Percentiles rank a stretch among this genome's conserved stretches.
Conservation (phyloP, 2,797 vertebrate genomes). For the Macroramphosus scolopax region DNA sequence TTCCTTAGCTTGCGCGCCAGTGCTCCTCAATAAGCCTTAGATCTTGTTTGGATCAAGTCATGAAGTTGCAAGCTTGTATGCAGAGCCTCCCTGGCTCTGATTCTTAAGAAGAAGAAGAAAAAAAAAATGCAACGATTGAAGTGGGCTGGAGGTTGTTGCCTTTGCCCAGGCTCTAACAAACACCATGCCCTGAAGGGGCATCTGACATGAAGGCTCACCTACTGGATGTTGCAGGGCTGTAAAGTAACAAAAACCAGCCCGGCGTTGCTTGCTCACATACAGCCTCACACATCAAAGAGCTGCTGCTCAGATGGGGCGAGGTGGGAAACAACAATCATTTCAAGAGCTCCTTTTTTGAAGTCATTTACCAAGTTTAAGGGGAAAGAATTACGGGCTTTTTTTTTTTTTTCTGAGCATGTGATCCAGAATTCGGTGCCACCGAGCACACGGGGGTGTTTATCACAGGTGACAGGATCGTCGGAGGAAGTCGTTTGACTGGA, state of each 20-base stretch:
- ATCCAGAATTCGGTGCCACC: constrained; percentile 49
- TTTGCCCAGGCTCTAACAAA: constrained; percentile 63
- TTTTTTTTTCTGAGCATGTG: constrained; percentile 37
- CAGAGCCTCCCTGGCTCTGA: constrained; percentile 47
- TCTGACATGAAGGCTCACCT: constrained; percentile 63
- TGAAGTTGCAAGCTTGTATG: constrained; percentile 40
- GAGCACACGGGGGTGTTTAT: constrained; percentile 56
- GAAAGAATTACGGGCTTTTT: no score
- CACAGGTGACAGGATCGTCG: constrained; percentile 65
- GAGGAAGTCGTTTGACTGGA: constrained; percentile 50
- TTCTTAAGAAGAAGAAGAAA: constrained; percentile 29
- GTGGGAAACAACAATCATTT: constrained; percentile 45
- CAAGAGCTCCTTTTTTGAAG: constrained; percentile 1
- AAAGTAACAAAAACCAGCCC: constrained; percentile 67
- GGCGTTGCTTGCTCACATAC: constrained; percentile 40
- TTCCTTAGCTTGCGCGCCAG: constrained; percentile 31
- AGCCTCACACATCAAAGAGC: constrained; percentile 65
- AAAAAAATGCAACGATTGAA: constrained; percentile 31
- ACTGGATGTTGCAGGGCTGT: constrained; percentile 55
- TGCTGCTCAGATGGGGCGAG: constrained; percentile 34
- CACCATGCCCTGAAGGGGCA: constrained; percentile 59
- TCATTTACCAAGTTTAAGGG: constrained; percentile 55
- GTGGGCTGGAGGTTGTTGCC: constrained; percentile 50
- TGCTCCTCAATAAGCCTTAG: constrained; percentile 42
- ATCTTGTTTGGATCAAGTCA: constrained; percentile 50